Conservation (phyloP, 2,113 vertebrate genomes). For the Pan troglodytes region DNA sequence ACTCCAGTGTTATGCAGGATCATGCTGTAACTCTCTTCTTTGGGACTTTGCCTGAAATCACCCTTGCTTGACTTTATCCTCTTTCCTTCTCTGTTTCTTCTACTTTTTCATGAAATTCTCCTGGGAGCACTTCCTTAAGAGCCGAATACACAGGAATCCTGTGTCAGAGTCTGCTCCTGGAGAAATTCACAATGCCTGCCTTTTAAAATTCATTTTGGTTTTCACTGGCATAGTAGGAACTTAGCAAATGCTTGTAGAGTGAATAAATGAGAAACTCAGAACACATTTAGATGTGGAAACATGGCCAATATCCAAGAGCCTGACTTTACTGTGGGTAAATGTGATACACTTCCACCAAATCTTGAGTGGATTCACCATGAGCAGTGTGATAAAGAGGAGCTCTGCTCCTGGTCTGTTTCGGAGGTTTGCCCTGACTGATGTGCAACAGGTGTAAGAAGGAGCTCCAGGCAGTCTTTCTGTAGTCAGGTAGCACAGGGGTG, state of each 20-base stretch:
- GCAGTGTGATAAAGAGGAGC: background rate
- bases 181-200: background rate
- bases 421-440: background rate
- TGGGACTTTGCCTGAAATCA: background rate
- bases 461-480: background rate
- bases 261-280: background rate
- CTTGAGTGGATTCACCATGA: background rate
- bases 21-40: background rate
- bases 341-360: background rate
- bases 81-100: background rate
- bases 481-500: background rate
- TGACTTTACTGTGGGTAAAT: background rate
- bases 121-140: background rate
- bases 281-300: background rate
- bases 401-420: background rate
- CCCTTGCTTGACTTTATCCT: background rate
- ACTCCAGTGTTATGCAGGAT: background rate
- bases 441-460: background rate
- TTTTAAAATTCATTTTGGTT: background rate
- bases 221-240: background rate
- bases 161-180: background rate
- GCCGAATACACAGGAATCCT: background rate
- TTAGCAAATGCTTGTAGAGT: background rate
- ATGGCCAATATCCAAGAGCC: background rate
- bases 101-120: background rate